Evolutionary conservation across 2,888 invertebrate species (phyloP), one percentile per base, ranked within the genome.

Genomic region (Strigamia maritima): DNA sequence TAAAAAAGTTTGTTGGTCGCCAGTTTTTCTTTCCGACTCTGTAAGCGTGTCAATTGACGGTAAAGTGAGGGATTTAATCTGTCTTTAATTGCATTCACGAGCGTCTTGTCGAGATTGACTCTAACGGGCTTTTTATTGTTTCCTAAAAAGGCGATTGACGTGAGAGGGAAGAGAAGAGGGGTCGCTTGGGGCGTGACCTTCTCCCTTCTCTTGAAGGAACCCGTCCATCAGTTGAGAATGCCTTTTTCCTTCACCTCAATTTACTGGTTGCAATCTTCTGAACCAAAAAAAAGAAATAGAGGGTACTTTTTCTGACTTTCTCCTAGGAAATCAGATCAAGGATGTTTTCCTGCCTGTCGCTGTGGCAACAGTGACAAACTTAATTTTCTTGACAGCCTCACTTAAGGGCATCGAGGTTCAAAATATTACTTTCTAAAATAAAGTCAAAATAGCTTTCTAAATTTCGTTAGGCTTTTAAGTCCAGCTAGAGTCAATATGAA

Each of bases 371-470:
- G 24, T 77, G 40, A 44, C 77, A 77, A 77, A 77, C 77, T 49
- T 49, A 77, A 77, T 77, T 77, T 77, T 40, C 77, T 49, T 24
- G 26, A 40, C 75, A 75, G 75, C 26, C 40, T 75, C 75, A 38
- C 40, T 77, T 49, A 44, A n/a, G 35, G 28, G 22, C 49, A 49
- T 49, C 49, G 77, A 40, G 44, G 49, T 24, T 44, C 26, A 49
- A 77, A 49, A 77, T 77, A 77, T 77, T 77, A 77, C 44, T 49
- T 77, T 77, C n/a, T 44, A 77, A 77, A 77, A 77, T 22, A 77
- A 44, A 28, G 31, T 75, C 75, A 40, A 40, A 75, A 75, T 75
- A 35, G 35, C 40, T 75, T 75, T 40, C 75, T n/a, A 75, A 75
- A 75, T 31, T 35, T 7, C 3, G 40, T 75, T 75, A 75, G 35